These are phyloP conservation scores for Rattus rattus DNA, from an alignment of 2,113 vertebrate genomes.

Conservation along the genomic window DNA sequence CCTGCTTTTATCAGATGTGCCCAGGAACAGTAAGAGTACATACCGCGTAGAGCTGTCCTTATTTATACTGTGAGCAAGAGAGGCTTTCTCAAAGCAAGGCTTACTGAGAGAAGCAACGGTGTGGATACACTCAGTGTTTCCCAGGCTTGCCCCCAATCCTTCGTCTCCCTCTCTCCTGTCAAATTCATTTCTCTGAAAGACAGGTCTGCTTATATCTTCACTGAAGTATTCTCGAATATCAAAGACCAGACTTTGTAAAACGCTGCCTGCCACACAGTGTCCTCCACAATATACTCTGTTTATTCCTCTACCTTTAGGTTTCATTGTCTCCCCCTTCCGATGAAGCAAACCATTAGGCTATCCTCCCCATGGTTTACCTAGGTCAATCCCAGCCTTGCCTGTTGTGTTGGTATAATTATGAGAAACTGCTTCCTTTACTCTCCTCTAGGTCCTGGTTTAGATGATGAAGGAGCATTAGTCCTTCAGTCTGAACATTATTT, in stretches of 20 bases:
- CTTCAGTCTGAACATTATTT: not conserved
- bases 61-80: not conserved
- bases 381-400: not conserved
- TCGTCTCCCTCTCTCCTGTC: not conserved
- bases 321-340: not conserved
- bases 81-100: not conserved
- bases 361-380: not conserved
- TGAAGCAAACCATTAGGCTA: not conserved
- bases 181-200: constrained; percentile 31
- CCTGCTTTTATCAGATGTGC: not conserved
- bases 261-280: not conserved
- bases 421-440: not conserved
- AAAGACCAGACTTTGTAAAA: not conserved
- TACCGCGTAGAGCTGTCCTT: not conserved
- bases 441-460: not conserved
- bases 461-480: not conserved
- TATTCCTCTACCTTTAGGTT: not conserved
- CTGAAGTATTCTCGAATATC: not conserved
- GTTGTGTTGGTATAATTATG: not conserved
- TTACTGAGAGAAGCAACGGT: not conserved
- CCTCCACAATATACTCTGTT: not conserved
- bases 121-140: not conserved
- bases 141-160: not conserved
- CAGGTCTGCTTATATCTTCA: not conserved
- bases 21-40: not conserved